Evolutionary conservation across 2,888 invertebrate species (phyloP).

Genomic region (Limnephilus lunatus): DNA sequence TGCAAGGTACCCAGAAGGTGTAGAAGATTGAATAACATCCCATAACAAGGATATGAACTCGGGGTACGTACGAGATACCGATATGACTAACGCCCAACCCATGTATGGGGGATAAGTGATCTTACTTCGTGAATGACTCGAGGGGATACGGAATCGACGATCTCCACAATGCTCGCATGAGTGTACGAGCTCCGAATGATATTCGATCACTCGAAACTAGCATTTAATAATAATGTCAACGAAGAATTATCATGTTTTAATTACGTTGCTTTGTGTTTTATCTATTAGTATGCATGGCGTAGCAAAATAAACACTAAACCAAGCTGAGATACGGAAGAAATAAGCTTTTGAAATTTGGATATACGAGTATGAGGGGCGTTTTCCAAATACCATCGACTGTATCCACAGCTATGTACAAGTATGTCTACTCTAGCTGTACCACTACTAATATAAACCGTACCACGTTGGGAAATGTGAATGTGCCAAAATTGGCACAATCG

Average conservation of each 20-base stretch:
- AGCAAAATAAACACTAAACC: background rate
- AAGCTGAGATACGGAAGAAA: background rate
- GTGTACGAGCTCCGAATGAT: background rate
- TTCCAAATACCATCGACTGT: too few species aligned
- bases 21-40: slow-evolving; percentile 2
- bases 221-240: slow-evolving; percentile 13
- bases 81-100: slow-evolving; percentile 22
- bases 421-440: too few species aligned
- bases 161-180: background rate
- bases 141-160: slow-evolving; percentile 18
- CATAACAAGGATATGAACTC: background rate
- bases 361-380: too few species aligned
- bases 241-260: background rate
- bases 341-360: background rate
- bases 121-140: slow-evolving; percentile 28
- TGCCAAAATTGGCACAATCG: too few species aligned
- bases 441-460: too few species aligned
- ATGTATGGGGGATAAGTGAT: slow-evolving; percentile 44
- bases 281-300: background rate
- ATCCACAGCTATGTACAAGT: too few species aligned
- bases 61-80: background rate
- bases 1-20: background rate
- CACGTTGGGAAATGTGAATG: too few species aligned
- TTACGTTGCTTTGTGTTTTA: background rate
- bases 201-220: background rate